Base-by-base conservation (phyloP, 2,888 invertebrate genomes). In the Trileptium ribeirensis region DNA sequence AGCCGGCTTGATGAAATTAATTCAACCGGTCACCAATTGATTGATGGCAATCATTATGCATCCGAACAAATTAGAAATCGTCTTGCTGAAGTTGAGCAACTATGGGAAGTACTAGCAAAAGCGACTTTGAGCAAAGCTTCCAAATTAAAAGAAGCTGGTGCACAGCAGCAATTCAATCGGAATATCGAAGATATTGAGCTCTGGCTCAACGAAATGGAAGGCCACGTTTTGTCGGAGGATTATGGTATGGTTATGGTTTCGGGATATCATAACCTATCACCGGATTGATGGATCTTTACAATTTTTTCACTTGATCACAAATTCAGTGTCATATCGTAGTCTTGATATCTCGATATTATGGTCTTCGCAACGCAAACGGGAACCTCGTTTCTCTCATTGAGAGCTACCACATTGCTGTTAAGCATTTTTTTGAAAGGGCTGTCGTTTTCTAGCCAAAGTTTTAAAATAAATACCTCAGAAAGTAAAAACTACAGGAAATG, bases 151-250 rank as follows among this genome's bases (percentile, higher is more conserved):
- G 91, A 99, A 90, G 99, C 99, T 0, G 93, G 95, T 67, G 96
- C 97, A 85, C 98, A 99, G 89, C 99, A 99, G 89, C 96, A 97
- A 89, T 99, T 97, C 91, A 98, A 98, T 91, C 93, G 99, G 67
- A 97, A 96, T 70, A 94, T 97, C 67, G 99, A 99, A 89, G 99
- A 99, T 89, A 93, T 99, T 85, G 99, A 99, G 89, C 91, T 98
- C 80, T 99, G 99, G 99, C 91, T 99, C 78, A 94, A 94, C 0
- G 99, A 99, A 90, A 94, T 89, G 38, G 90, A 90, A 82, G 87
- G 95, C 0, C 95, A 95, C 89, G 91, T 96, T 84, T 92, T 95
- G 90, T 95, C 95, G 70, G 99, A 99, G 90, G 99, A 99, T 89
- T 97, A 96, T 87, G 99, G 99, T 84, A 89, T 93, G 92, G 98